Evolutionary conservation across 1,140 invertebrate genomes (phyloP).

Genomic region (Hyles vespertilio): DNA sequence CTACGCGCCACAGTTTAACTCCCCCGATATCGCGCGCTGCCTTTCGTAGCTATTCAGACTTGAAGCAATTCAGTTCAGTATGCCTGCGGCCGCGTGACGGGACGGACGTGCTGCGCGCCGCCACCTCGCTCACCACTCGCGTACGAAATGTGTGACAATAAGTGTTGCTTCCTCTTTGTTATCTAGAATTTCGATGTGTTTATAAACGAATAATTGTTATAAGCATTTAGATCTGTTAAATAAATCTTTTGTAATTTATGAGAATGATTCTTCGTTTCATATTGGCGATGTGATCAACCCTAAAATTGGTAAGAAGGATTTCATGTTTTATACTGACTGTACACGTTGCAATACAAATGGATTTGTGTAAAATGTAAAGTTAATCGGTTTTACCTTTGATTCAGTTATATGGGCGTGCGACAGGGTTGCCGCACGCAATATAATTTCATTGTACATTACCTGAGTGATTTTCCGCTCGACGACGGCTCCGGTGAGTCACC

Average conservation of each 20-base stretch:
- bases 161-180: constrained; percentile 70
- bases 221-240: constrained; percentile 7
- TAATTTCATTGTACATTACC: constrained; percentile 18
- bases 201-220: constrained; percentile 24
- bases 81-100: constrained; percentile 39
- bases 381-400: constrained; percentile 14
- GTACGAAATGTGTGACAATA: constrained; percentile 73
- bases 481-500: constrained; percentile 12
- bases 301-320: constrained; percentile 9
- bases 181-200: constrained; percentile 43
- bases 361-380: background rate
- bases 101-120: constrained; percentile 42
- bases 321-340: background rate
- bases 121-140: constrained; percentile 31
- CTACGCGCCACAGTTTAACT: constrained; percentile 13
- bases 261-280: constrained; percentile 8
- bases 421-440: constrained; percentile 7
- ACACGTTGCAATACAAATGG: background rate
- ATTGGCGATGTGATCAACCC: constrained; percentile 16
- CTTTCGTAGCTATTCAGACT: constrained; percentile 20
- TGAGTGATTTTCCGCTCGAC: constrained; percentile 17
- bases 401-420: constrained; percentile 1
- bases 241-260: constrained; percentile 6
- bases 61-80: constrained; percentile 37
- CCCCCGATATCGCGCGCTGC: constrained; percentile 19